Base-by-base conservation (phyloP, 2,888 invertebrate species). In the Allophyes oxyacanthae region DNA sequence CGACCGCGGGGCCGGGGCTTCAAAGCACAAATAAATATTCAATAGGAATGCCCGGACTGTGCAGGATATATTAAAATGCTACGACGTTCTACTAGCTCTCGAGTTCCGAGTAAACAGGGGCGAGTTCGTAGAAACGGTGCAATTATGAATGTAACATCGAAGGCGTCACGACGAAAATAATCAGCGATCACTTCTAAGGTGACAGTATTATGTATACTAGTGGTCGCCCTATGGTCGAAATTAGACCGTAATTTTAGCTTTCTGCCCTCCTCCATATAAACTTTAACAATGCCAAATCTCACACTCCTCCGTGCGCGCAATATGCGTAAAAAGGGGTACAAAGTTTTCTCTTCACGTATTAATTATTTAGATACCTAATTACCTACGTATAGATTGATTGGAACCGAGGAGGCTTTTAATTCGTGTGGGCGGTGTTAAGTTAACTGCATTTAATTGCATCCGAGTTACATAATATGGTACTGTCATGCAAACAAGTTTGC, bases 61-160 rank as follows among this genome's bases (percentile, higher is more conserved):
- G 56, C 49, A 45, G 44, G 48, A 55, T 55, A 49, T 56, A 56
- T 66, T 46, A 65, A 43, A 52, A 49, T 51, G 26, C 49, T 36
- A 55, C 51, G 50, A 55, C 50, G 48, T 53, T 25, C 30, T 30
- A 25, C n/a, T 51, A 42, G 56, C 45, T 52, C 48, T 43, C 36
- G 25, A 53, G 41, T 64, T 59, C 58, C 15, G 34, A 43, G 56
- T 63, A 66, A 62, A 62, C 43, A 57, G 43, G 62, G 46, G 52
- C 50, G 50, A 50, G 40, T 66, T 36, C 62, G 30, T 6, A 20
- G 53, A 66, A 66, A 32, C 26, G 26, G 28, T 64, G 32, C 41
- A 34, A 53, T 44, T 56, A 41, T 50, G 53, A 66, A 66, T 61
- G 30, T 56, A 46, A 56, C 61, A 56, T 53, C 30, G 42, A 40